These are phyloP conservation scores for Andinoacara biseriatus DNA, from an alignment of 2,113 vertebrate species.

Conservation along the genomic window DNA sequence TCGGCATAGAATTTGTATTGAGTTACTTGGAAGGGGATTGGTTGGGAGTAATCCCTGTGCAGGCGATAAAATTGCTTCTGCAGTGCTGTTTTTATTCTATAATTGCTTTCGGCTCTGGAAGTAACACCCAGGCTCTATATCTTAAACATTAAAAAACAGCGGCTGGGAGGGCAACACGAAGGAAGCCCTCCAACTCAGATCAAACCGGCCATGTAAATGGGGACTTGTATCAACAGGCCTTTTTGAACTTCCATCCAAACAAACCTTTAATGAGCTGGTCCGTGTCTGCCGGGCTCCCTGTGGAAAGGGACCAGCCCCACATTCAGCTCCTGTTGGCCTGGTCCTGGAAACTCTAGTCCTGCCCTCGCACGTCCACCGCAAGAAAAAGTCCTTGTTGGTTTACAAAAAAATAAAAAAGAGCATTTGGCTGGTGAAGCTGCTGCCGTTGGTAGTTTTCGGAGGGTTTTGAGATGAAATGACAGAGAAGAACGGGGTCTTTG, in stretches of 20 bases:
- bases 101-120: slow-evolving; percentile 31
- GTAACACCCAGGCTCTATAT: slow-evolving; percentile 50
- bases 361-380: slow-evolving; percentile 36
- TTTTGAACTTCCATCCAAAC: slow-evolving; percentile 79
- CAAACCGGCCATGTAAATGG: slow-evolving; percentile 74
- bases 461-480: slow-evolving; percentile 64
- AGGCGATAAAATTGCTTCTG: slow-evolving; percentile 2
- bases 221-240: slow-evolving; percentile 70
- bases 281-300: slow-evolving; percentile 51
- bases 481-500: slow-evolving; percentile 76
- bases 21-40: neutral
- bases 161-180: slow-evolving; percentile 41
- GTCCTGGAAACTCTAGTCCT: slow-evolving; percentile 59
- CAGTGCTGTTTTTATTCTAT: slow-evolving; percentile 33
- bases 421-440: slow-evolving; percentile 44
- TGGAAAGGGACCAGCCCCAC: slow-evolving; percentile 65
- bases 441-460: slow-evolving; percentile 54
- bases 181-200: slow-evolving; percentile 77
- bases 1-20: neutral
- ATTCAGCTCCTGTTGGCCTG: slow-evolving; percentile 58
- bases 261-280: slow-evolving; percentile 74
- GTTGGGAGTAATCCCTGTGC: neutral
- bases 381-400: slow-evolving; percentile 68
- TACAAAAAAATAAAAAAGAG: slow-evolving; percentile 41
- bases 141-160: slow-evolving; percentile 26